Percentiles rank a stretch among this genome's conserved stretches.
phyloP scores from a whole-genome alignment of 2,113 vertebrate species.

The Eptesicus fuscus region DNA sequence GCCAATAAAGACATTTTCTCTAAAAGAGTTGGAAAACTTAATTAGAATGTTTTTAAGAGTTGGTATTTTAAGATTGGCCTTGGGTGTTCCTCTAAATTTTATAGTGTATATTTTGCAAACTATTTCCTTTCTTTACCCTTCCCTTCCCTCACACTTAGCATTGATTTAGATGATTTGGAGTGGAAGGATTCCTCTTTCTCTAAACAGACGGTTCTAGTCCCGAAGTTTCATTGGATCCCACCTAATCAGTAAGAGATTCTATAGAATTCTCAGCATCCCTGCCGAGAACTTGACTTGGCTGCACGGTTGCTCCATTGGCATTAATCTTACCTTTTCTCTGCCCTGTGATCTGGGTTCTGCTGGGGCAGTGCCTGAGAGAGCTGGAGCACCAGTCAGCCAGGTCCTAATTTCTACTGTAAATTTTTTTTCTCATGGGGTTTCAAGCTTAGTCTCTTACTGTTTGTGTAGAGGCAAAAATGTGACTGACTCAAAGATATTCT shows the following conservation, averaged over 20 bases:
- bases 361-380: not conserved
- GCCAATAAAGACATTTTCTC: slow-evolving; percentile 51
- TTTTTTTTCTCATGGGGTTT: slow-evolving; percentile 28
- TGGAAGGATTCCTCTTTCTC: not conserved
- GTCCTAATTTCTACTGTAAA: slow-evolving; percentile 37
- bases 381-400: not conserved
- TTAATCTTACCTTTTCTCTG: not conserved
- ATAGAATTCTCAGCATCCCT: not conserved
- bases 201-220: not conserved
- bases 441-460: not conserved
- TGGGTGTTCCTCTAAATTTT: slow-evolving; percentile 38
- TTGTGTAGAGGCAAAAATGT: slow-evolving; percentile 51
- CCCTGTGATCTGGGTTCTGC: not conserved
- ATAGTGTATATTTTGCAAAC: slow-evolving; percentile 23
- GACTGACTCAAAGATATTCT: slow-evolving; percentile 41
- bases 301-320: not conserved
- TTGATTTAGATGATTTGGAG: not conserved
- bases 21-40: slow-evolving; percentile 37
- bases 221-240: not conserved
- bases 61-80: not conserved
- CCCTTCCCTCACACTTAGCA: not conserved
- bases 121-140: not conserved
- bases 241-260: not conserved
- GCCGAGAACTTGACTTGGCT: not conserved
- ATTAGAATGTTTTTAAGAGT: slow-evolving; percentile 17